Evolutionary conservation across 2,888 invertebrate species (phyloP).

Genomic region (Folsomia candida): DNA sequence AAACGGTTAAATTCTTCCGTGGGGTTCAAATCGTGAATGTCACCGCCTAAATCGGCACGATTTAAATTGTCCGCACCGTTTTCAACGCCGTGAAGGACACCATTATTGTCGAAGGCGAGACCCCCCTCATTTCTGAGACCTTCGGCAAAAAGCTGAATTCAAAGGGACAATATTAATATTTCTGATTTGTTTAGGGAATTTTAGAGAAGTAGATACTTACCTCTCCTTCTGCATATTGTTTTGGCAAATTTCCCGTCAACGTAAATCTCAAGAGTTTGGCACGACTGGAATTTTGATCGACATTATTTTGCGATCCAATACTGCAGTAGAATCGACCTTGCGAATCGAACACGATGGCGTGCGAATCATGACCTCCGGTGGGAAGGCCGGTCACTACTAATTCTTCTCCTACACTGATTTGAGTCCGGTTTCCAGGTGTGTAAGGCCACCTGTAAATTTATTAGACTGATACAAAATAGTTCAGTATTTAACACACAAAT

Average conservation of each 20-base stretch:
- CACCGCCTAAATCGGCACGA: constrained; percentile 41
- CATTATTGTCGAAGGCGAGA: constrained; percentile 29
- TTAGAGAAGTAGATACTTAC: constrained; percentile 8
- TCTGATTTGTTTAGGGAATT: background rate
- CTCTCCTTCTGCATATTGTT: constrained; percentile 23
- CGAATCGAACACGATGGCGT: constrained; percentile 34
- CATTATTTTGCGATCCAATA: constrained; percentile 33
- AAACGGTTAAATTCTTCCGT: constrained; percentile 43
- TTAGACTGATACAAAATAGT: background rate
- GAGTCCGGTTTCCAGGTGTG: constrained; percentile 28
- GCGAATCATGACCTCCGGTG: constrained; percentile 26
- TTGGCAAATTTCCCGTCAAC: constrained; percentile 10
- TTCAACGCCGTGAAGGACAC: constrained; percentile 35
- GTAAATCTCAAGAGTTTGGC: constrained; percentile 36
- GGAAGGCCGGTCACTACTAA: constrained; percentile 34
- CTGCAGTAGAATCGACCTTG: constrained; percentile 24
- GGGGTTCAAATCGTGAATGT: constrained; percentile 43
- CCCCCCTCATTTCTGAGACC: constrained; percentile 40
- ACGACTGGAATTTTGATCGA: constrained; percentile 26
- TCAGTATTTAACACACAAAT: too few relatives aligned
- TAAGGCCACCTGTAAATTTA: constrained; percentile 46
- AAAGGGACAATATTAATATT: background rate
- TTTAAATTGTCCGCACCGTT: constrained; percentile 36
- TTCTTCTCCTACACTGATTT: constrained; percentile 19
- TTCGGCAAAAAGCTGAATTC: constrained; percentile 32